Evolutionary conservation across 1,140 invertebrate genomes (phyloP).

Genomic region (Paraescarpia echinospica): DNA sequence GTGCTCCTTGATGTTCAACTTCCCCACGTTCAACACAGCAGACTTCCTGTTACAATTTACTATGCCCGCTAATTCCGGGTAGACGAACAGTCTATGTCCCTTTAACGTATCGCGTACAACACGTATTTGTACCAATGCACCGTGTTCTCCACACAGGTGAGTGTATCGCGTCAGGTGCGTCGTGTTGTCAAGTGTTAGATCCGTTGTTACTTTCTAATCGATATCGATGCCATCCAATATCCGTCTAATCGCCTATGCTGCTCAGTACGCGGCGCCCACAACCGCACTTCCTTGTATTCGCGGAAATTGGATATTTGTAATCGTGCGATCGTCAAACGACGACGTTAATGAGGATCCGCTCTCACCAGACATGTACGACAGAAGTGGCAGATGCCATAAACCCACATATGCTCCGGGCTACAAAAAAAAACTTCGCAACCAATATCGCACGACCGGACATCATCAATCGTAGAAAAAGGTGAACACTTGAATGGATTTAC

Average conservation of each 20-base stretch:
- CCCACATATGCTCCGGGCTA: background rate
- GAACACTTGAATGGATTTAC: background rate
- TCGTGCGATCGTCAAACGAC: background rate
- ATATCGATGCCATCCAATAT: background rate
- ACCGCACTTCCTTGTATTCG: background rate
- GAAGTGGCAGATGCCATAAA: background rate
- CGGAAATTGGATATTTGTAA: background rate
- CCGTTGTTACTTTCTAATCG: background rate
- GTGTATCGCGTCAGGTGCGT: background rate
- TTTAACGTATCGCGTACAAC: background rate
- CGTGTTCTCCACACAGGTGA: background rate
- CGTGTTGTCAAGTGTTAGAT: background rate
- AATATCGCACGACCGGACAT: background rate
- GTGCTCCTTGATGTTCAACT: no score
- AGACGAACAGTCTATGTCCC: no score
- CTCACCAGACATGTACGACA: background rate
- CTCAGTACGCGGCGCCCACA: background rate
- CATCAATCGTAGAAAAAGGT: background rate
- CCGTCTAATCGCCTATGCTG: background rate
- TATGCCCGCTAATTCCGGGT: no score
- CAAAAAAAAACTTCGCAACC: background rate
- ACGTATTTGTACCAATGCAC: background rate
- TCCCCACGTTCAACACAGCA: no score
- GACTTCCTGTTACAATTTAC: no score
- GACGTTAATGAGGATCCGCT: background rate